These are phyloP conservation scores for Caenorhabditis becei DNA, from an alignment of 2,888 invertebrate species.

Conservation along the genomic window DNA sequence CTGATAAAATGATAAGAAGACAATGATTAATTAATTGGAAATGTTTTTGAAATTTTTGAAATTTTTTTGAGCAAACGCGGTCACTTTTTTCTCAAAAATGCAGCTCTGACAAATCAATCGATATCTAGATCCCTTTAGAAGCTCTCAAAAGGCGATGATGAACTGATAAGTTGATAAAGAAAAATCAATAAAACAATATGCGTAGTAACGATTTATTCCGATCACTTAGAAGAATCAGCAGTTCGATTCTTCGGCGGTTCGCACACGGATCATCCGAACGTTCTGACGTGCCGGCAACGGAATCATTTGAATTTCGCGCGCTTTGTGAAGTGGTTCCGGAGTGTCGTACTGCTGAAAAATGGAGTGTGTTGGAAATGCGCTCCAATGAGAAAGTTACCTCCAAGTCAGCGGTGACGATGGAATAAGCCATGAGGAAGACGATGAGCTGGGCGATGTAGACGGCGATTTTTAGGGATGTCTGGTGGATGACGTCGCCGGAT, in stretches of 20 bases:
- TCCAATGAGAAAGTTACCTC: slow-evolving; percentile 6
- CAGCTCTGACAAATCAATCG: no score
- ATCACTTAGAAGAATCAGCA: no score
- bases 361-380: not conserved
- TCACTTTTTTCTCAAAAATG: no score
- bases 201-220: no score
- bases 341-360: not conserved
- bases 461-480: slow-evolving; percentile 24
- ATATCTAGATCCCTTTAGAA: no score
- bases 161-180: no score
- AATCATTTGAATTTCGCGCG: slow-evolving; percentile 25
- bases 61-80: no score
- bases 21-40: not conserved
- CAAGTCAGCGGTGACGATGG: slow-evolving; percentile 24
- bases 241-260: slow-evolving; percentile 6
- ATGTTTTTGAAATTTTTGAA: not conserved
- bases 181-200: no score
- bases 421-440: slow-evolving; percentile 27
- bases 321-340: slow-evolving; percentile 14
- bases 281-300: slow-evolving; percentile 35
- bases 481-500: not conserved
- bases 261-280: not conserved
- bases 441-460: slow-evolving; percentile 41
- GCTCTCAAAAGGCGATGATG: no score
- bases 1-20: not conserved